phyloP scores from a whole-genome alignment of 2,797 vertebrate species.

The Paguma larvata region DNA sequence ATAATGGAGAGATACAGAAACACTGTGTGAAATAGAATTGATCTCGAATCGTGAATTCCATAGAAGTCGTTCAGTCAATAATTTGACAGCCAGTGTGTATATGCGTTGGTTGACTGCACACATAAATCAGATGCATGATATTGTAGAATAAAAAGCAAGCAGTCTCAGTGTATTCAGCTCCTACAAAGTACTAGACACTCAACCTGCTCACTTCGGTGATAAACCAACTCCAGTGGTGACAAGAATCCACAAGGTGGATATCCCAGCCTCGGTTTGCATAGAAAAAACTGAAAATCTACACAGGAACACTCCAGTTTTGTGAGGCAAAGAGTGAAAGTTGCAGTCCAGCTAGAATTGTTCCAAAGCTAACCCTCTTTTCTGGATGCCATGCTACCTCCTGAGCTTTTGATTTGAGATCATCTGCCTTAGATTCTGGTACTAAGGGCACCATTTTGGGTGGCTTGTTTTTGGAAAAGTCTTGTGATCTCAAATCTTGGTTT shows the following conservation, averaged over 20 bases:
- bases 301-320: not conserved
- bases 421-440: not conserved
- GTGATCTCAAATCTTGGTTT: not conserved
- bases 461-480: not conserved
- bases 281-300: not conserved
- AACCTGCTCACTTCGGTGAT: not conserved
- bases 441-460: not conserved
- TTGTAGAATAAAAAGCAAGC: not conserved
- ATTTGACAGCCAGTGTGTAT: not conserved
- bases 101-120: not conserved
- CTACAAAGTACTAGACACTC: not conserved
- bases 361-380: not conserved
- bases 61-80: not conserved
- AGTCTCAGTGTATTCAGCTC: not conserved
- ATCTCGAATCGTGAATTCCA: not conserved
- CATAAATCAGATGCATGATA: not conserved
- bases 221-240: not conserved
- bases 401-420: not conserved
- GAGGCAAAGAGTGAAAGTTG: not conserved
- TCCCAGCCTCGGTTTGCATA: not conserved
- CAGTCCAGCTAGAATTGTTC: not conserved
- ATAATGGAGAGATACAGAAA: not conserved
- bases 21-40: not conserved
- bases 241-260: not conserved
- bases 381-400: not conserved